These are phyloP conservation scores for Rhopalosiphum padi DNA, from an alignment of 1,140 invertebrate species.

Conservation along the genomic window DNA sequence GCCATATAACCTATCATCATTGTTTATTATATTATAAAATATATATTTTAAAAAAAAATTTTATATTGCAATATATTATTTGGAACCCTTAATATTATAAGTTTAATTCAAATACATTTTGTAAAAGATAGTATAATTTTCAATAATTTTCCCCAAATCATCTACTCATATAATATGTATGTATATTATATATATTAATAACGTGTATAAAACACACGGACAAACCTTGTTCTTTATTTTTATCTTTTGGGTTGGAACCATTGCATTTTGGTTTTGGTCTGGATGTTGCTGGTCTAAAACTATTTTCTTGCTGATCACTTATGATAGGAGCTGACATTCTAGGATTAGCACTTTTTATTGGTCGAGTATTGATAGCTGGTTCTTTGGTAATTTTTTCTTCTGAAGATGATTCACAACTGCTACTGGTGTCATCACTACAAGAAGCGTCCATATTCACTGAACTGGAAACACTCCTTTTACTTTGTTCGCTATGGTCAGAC, in stretches of 20 bases:
- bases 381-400: neutral
- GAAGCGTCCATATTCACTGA: conserved; percentile 10
- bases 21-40: neutral
- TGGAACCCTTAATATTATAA: neutral
- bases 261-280: conserved; percentile 31
- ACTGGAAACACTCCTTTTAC: conserved; percentile 37
- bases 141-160: neutral
- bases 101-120: neutral
- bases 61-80: no score
- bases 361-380: neutral
- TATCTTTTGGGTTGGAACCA: conserved; percentile 3
- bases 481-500: conserved; percentile 32
- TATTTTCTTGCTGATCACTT: conserved; percentile 31
- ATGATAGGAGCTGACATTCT: conserved; percentile 47
- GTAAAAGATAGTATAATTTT: neutral
- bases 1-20: no score
- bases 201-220: neutral
- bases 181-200: neutral
- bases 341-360: conserved; percentile 49
- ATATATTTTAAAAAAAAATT: no score
- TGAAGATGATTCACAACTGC: neutral
- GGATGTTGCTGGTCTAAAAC: conserved; percentile 39
- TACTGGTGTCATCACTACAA: conserved; percentile 23
- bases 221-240: conserved; percentile 46
- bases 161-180: neutral